Evolutionary conservation across 2,888 invertebrate genomes (phyloP), one percentile per base, ranked within the genome.

Genomic region (Toxonevra muliebris): DNA sequence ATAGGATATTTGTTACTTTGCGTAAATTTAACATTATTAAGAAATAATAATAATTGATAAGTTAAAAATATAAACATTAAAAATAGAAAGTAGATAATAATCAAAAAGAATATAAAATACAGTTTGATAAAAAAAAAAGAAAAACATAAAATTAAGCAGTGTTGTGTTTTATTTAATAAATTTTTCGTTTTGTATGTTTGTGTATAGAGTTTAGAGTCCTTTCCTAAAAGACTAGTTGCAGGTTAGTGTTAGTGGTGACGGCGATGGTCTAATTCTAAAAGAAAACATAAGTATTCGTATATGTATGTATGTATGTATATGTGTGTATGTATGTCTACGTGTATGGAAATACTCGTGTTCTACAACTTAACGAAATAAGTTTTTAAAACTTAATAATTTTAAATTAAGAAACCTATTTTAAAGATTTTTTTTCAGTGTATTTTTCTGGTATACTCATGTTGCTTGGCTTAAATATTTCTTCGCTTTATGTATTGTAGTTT

Each of bases 131-230:
- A 30, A 2, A 30, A 30, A 30, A 30, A 30, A 30, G 7, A 4
- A 4, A 30, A 30, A n/a, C n/a, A 30, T 30, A 30, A 30, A 30
- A 30, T 30, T 30, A 30, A 30, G 30, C 30, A 30, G 30, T 30
- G 30, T 30, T 7, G 30, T 30, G 30, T 30, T 30, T 30, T 30
- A 30, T 30, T 30, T 30, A 4, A 30, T 30, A 30, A 30, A 30
- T 7, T 58, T 59, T 65, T 54, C 17, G 9, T 57, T 42, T 58
- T 68, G 30, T 53, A 42, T 52, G 53, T 17, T 50, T 53, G 54
- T 57, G 61, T 68, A 73, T 73, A 77, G 77, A 79, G 82, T 83
- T 83, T 83, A 83, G 82, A 83, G 83, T 83, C 84, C 83, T 83
- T 83, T 83, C 81, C 77, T 70, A 83, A 83, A 83, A 83, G 83